Conservation (phyloP, 2,797 vertebrate genomes). For the Myotis pilosus region DNA sequence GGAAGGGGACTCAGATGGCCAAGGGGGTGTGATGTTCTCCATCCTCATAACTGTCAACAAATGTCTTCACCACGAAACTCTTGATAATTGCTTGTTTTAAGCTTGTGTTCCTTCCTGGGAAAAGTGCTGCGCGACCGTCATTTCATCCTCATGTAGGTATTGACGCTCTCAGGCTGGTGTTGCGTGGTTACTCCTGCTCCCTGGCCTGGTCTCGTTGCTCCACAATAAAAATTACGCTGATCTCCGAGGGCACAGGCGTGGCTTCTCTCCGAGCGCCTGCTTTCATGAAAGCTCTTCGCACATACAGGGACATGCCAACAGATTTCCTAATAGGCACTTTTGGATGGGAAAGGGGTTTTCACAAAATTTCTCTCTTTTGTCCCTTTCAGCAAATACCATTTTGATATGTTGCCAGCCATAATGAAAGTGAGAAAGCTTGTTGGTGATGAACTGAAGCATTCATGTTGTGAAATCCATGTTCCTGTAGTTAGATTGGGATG, state of each 20-base stretch:
- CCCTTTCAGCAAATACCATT: neutral
- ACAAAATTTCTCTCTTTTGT: neutral
- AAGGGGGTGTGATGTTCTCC: accelerated
- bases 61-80: neutral
- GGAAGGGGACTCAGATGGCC: neutral
- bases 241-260: neutral
- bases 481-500: neutral
- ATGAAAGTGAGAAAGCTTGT: neutral
- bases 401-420: neutral
- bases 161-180: neutral
- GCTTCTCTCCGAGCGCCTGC: neutral
- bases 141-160: neutral
- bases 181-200: neutral
- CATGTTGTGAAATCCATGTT: neutral
- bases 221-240: neutral
- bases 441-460: neutral
- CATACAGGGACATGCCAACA: neutral
- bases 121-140: accelerated
- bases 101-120: neutral
- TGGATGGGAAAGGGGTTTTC: neutral
- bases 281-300: neutral
- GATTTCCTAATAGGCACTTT: neutral
- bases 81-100: neutral
- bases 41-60: neutral
- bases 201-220: neutral